These are phyloP conservation scores for Danaus plexippus DNA, from an alignment of 1,140 invertebrate species.

Conservation along the genomic window DNA sequence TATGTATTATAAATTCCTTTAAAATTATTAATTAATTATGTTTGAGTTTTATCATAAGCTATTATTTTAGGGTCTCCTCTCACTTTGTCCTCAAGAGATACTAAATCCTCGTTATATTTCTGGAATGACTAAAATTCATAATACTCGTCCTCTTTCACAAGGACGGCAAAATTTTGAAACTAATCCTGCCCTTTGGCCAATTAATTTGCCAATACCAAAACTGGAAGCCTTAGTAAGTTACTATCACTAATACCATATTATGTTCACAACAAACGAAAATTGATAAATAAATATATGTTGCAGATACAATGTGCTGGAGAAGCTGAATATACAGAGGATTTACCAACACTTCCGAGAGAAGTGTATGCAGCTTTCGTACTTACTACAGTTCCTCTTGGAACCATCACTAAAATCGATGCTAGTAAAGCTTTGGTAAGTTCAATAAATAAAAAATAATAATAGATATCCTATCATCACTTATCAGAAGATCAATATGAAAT, in stretches of 20 bases:
- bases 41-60: neutral
- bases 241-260: neutral
- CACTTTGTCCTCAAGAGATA: slow-evolving; percentile 50
- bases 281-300: slow-evolving; percentile 17
- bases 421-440: slow-evolving; percentile 72
- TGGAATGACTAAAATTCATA: slow-evolving; percentile 65
- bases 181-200: slow-evolving; percentile 76
- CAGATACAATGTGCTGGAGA: slow-evolving; percentile 75
- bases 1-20: neutral
- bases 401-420: slow-evolving; percentile 72
- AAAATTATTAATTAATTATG: slow-evolving; percentile 6
- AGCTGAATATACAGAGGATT: slow-evolving; percentile 76
- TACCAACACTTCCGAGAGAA: slow-evolving; percentile 72
- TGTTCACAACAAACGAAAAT: neutral
- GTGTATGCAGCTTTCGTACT: slow-evolving; percentile 77
- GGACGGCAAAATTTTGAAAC: slow-evolving; percentile 78
- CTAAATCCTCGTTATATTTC: slow-evolving; percentile 54
- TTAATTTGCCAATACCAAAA: slow-evolving; percentile 80
- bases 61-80: slow-evolving; percentile 32
- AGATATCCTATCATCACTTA: too few species aligned
- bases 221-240: slow-evolving; percentile 73
- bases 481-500: too few species aligned
- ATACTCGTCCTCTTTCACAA: slow-evolving; percentile 72
- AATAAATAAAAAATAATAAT: too few species aligned
- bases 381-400: slow-evolving; percentile 35